phyloP scores from a whole-genome alignment of 1,140 invertebrate genomes.

The Macrosteles quadrilineatus region DNA sequence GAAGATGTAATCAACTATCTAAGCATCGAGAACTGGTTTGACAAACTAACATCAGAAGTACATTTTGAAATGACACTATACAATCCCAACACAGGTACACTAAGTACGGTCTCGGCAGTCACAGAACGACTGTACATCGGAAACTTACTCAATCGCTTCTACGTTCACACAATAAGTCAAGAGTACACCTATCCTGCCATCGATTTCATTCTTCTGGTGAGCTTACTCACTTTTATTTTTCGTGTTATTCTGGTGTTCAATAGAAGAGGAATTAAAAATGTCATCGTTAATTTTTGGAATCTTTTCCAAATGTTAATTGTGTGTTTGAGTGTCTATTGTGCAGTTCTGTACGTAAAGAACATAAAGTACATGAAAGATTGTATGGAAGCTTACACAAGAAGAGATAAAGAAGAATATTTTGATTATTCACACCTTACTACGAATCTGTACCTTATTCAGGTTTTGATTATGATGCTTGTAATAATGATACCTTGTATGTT shows the following conservation, averaged over 20 bases:
- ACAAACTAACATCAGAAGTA: not conserved
- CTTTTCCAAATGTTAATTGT: not conserved
- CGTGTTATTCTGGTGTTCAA: not conserved
- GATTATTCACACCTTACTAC: not conserved
- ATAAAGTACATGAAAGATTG: not conserved
- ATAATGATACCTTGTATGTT: not conserved
- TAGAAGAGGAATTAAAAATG: not conserved
- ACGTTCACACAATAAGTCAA: not conserved
- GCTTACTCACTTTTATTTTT: not conserved
- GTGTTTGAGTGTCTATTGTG: not conserved
- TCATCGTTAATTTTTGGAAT: not conserved
- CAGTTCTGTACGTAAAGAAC: not conserved
- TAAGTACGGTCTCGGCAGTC: not conserved
- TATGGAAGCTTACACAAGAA: not conserved
- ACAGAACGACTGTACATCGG: not conserved
- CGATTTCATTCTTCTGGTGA: not conserved
- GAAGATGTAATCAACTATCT: not conserved
- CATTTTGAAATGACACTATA: not conserved
- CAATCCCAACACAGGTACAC: not conserved
- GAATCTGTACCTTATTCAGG: not conserved
- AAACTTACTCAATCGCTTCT: not conserved
- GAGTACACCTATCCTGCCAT: not conserved
- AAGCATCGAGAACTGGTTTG: not conserved
- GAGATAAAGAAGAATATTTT: not conserved
- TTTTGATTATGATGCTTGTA: not conserved